A percentile compares a stretch with the other conserved stretches of the same genome.
phyloP scores from a whole-genome alignment of 2,888 invertebrate species.

The Xylota segnis region DNA sequence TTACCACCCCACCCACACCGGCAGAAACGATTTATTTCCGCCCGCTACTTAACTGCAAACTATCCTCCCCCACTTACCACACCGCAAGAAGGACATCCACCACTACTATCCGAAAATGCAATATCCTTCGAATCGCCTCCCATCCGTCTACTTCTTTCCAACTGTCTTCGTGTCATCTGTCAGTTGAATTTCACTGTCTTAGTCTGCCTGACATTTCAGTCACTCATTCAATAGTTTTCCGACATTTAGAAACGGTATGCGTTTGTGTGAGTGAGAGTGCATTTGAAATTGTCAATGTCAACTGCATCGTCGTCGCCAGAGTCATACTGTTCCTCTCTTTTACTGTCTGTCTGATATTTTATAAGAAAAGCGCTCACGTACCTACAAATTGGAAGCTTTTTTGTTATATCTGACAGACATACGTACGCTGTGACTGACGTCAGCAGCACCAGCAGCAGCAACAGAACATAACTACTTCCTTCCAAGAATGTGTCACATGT shows the following conservation, averaged over 20 bases:
- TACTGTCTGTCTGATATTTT: slow-evolving; percentile 35
- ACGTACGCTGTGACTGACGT: slow-evolving; percentile 62
- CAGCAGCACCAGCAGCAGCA: slow-evolving; percentile 45
- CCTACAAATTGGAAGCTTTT: slow-evolving; percentile 72
- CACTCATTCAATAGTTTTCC: slow-evolving; percentile 75
- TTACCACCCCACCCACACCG: too few species aligned
- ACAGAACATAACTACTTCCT: slow-evolving; percentile 73
- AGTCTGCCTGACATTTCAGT: slow-evolving; percentile 70
- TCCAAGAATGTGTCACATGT: slow-evolving; percentile 76
- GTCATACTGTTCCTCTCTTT: slow-evolving; percentile 1
- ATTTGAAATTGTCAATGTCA: slow-evolving; percentile 76
- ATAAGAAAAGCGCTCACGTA: slow-evolving; percentile 67
- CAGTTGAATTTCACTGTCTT: slow-evolving; percentile 69
- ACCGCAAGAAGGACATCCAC: neutral
- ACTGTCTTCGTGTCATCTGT: slow-evolving; percentile 70
- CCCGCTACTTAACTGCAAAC: slow-evolving; percentile 42
- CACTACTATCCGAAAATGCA: slow-evolving; percentile 47
- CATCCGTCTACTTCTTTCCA: slow-evolving; percentile 1
- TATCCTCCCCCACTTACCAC: slow-evolving; percentile 18
- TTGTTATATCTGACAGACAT: slow-evolving; percentile 54
- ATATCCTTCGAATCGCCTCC: slow-evolving; percentile 65
- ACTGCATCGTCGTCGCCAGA: slow-evolving; percentile 58
- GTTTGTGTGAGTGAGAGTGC: slow-evolving; percentile 61
- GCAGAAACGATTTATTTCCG: slow-evolving; percentile 33
- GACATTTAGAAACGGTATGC: slow-evolving; percentile 47